A percentile compares a stretch with the other conserved stretches of the same genome.
Evolutionary conservation across 2,888 invertebrate genomes (phyloP).

Genomic region (Amphipyra tragopoginis): DNA sequence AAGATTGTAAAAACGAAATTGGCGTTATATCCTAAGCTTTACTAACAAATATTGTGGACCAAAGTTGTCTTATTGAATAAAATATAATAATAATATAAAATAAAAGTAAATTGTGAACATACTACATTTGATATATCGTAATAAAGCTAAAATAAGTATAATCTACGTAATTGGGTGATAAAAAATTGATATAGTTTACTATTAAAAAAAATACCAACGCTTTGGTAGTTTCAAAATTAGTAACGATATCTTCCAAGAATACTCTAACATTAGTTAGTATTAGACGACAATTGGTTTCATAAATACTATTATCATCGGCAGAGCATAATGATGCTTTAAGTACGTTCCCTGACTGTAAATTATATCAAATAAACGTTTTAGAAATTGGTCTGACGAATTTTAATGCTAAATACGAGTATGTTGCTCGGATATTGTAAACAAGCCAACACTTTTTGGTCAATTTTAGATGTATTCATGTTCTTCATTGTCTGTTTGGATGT

Average conservation of each 20-base stretch:
- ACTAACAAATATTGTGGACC: no score
- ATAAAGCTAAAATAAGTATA: no score
- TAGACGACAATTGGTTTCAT: slow-evolving; percentile 30
- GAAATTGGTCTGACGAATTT: slow-evolving; percentile 15
- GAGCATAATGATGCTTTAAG: slow-evolving; percentile 34
- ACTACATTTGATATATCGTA: no score
- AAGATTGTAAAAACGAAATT: neutral
- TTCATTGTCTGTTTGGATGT: neutral
- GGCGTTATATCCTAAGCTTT: no score
- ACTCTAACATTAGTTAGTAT: slow-evolving; percentile 5
- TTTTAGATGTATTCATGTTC: neutral
- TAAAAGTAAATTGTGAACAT: no score
- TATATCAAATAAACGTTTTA: slow-evolving; percentile 20
- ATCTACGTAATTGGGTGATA: no score
- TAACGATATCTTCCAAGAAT: slow-evolving; percentile 20
- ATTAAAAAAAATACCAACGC: slow-evolving; percentile 6
- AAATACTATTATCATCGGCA: slow-evolving; percentile 28
- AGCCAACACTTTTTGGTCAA: neutral
- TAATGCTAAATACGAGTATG: slow-evolving; percentile 5
- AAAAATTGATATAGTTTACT: no score
- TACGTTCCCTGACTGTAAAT: slow-evolving; percentile 13
- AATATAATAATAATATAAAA: no score
- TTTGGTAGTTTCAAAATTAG: slow-evolving; percentile 23
- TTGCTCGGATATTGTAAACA: slow-evolving; percentile 19
- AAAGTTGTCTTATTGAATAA: no score